These are phyloP conservation scores for Glossophaga mutica DNA, from an alignment of 2,797 vertebrate species.

Conservation along the genomic window DNA sequence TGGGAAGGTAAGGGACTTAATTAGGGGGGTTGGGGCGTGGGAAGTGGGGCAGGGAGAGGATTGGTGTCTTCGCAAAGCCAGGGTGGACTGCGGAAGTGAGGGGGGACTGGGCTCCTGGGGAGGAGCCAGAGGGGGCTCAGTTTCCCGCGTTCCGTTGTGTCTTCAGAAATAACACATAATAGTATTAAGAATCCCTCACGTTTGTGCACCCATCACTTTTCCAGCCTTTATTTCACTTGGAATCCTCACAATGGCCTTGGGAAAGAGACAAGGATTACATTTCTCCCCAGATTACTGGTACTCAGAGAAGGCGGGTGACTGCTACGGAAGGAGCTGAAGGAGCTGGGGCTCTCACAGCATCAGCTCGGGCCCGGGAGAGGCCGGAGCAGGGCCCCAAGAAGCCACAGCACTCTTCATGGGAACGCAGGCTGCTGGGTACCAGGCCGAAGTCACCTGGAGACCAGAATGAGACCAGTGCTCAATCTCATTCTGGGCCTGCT, in stretches of 20 bases:
- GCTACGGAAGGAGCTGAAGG: neutral
- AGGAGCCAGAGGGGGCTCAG: neutral
- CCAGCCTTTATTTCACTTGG: neutral
- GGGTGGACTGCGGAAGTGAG: constrained; percentile 42
- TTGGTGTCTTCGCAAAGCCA: constrained; percentile 55
- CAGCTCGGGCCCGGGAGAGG: neutral
- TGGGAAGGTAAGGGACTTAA: constrained; percentile 51
- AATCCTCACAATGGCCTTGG: neutral
- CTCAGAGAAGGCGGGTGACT: neutral
- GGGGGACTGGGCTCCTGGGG: neutral
- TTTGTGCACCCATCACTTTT: neutral
- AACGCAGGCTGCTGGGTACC: neutral
- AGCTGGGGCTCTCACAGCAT: neutral
- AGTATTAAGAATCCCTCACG: neutral
- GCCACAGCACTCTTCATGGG: neutral
- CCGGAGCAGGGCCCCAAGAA: neutral
- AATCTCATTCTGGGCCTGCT: neutral
- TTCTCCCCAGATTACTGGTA: neutral
- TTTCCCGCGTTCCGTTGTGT: constrained; percentile 24
- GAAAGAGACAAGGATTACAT: neutral
- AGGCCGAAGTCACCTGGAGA: neutral
- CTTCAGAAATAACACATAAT: neutral
- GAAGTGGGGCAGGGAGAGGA: constrained; percentile 47
- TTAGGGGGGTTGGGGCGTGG: neutral
- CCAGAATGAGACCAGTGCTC: neutral